A percentile compares a stretch with the other conserved stretches of the same genome.
Conservation (phyloP, 2,888 invertebrate species). For the Diaprepes abbreviatus region DNA sequence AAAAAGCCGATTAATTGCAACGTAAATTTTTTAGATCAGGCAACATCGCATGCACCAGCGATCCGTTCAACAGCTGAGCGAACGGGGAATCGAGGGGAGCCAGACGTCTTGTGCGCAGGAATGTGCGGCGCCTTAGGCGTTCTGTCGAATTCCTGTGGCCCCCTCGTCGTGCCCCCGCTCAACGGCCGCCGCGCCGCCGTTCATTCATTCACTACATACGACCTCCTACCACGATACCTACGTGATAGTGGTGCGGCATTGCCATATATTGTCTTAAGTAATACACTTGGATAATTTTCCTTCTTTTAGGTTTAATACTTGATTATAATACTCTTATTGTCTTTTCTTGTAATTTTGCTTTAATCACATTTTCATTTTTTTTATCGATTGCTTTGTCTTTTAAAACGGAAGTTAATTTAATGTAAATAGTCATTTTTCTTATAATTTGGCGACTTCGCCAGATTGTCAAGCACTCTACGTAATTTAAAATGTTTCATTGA, state of each 20-base stretch:
- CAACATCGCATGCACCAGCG: conserved; percentile 37
- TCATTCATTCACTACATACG: conserved; percentile 68
- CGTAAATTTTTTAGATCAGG: conserved; percentile 19
- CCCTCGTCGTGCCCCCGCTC: conserved; percentile 61
- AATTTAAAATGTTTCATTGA: too few species aligned
- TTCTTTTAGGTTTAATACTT: too few species aligned
- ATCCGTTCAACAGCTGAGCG: conserved; percentile 46
- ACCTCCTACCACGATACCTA: conserved; percentile 71
- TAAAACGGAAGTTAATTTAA: too few species aligned
- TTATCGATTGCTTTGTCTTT: too few species aligned
- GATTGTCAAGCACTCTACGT: too few species aligned
- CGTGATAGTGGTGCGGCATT: conserved; percentile 57
- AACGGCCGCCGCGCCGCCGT: conserved; percentile 40
- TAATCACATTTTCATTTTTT: too few species aligned
- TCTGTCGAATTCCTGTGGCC: conserved; percentile 70
- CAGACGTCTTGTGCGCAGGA: conserved; percentile 52
- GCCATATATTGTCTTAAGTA: neutral
- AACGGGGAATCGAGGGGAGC: conserved; percentile 15
- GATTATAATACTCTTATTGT: too few species aligned
- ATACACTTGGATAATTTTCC: too few species aligned
- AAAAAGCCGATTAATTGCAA: conserved; percentile 4
- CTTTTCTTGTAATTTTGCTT: too few species aligned
- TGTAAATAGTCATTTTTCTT: too few species aligned
- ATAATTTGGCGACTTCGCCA: too few species aligned
- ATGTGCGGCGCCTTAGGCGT: conserved; percentile 72